Conservation (phyloP, 2,797 vertebrate species). For the Phaenicophaeus curvirostris region DNA sequence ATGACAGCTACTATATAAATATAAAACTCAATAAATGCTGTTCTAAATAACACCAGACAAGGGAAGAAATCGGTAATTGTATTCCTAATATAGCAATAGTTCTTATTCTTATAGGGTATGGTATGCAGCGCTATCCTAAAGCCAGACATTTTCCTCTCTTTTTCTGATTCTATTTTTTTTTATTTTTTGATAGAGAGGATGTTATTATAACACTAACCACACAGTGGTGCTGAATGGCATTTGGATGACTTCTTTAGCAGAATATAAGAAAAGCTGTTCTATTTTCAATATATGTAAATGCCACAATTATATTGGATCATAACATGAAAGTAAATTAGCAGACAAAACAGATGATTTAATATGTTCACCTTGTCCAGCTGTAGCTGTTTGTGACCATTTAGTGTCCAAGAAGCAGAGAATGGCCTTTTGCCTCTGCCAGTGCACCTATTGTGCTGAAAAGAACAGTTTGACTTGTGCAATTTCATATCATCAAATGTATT, state of each 20-base stretch:
- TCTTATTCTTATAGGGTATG: not conserved
- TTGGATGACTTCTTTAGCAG: not conserved
- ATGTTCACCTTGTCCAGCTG: not conserved
- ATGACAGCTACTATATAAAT: not conserved
- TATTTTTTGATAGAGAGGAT: not conserved
- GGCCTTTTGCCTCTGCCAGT: not conserved
- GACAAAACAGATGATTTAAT: not conserved
- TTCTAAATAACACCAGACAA: not conserved
- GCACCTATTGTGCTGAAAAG: not conserved
- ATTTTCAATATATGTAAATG: not conserved
- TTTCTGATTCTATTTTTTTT: not conserved
- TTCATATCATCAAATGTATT: not conserved
- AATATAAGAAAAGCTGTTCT: not conserved
- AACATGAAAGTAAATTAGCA: not conserved
- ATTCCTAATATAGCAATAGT: not conserved
- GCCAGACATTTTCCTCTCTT: not conserved
- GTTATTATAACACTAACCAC: constrained; percentile 29
- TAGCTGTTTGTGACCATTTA: not conserved
- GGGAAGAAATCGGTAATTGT: not conserved
- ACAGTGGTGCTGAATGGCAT: constrained; percentile 46
- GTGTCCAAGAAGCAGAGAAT: not conserved
- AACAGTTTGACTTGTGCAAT: not conserved
- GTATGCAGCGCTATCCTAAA: not conserved
- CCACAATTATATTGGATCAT: not conserved
- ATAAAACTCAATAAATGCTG: not conserved